Evolutionary conservation across 2,113 vertebrate genomes (phyloP).

Genomic region (Cyanoramphus novaezelandiae): DNA sequence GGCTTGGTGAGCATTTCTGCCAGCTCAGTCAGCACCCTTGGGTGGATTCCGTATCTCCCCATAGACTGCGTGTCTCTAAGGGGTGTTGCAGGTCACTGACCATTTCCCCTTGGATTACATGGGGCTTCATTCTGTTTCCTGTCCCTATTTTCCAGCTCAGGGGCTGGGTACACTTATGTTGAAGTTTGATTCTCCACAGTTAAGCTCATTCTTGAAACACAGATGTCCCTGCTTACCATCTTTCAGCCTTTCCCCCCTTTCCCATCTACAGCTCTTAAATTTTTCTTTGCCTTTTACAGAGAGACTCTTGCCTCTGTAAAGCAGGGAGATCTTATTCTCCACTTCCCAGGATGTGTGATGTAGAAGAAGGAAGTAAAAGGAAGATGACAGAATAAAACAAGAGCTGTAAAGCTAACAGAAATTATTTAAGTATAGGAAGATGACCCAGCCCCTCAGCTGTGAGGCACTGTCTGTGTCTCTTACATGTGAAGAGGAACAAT

Average conservation of each 20-base stretch:
- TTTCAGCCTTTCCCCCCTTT: neutral
- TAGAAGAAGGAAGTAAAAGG: neutral
- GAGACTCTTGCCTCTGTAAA: neutral
- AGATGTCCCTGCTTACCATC: neutral
- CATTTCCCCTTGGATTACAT: neutral
- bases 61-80: neutral
- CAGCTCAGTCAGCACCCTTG: neutral
- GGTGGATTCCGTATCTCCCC: neutral
- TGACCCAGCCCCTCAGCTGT: neutral
- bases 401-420: neutral
- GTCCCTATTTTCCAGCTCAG: neutral
- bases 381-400: neutral
- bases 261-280: neutral
- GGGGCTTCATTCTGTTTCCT: neutral
- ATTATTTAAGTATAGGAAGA: neutral
- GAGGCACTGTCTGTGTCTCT: neutral
- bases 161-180: neutral
- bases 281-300: neutral
- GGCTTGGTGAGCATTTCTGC: neutral
- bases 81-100: neutral
- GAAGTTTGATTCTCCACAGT: neutral
- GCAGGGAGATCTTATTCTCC: neutral
- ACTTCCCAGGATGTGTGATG: neutral
- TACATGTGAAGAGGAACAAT: neutral
- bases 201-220: neutral